Evolutionary conservation across 1,140 invertebrate genomes (phyloP).

Genomic region (Penaeus japonicus): DNA sequence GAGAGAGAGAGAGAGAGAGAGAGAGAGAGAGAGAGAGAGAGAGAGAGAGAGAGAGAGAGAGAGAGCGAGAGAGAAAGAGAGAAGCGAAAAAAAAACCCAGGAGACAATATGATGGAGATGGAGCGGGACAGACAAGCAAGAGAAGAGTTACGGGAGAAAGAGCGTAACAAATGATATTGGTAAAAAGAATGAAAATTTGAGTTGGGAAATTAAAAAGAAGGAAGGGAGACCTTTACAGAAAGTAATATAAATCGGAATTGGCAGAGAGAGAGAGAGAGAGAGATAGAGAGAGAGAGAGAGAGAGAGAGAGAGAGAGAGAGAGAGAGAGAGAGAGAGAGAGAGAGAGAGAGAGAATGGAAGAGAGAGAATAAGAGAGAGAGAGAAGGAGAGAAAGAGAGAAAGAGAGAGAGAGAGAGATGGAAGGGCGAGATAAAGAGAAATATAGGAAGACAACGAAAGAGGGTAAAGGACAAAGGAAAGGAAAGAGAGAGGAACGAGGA

Average conservation of each 20-base stretch:
- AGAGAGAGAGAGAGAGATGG: background rate
- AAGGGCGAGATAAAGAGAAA: background rate
- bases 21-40: no score
- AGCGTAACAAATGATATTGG: background rate
- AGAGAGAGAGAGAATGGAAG: conserved; percentile 35
- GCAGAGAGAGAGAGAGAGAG: background rate
- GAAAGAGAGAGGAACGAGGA: background rate
- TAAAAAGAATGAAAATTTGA: background rate
- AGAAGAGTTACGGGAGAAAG: background rate
- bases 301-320: background rate
- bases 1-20: no score
- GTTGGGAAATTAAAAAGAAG: background rate
- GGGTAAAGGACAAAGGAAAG: background rate
- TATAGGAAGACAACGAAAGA: background rate
- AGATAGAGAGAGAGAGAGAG: background rate
- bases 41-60: no score
- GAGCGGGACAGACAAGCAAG: background rate
- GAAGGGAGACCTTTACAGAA: background rate
- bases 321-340: background rate
- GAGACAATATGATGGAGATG: no score
- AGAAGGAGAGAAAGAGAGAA: conserved; percentile 27
- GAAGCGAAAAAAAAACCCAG: no score
- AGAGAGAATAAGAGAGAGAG: conserved; percentile 41
- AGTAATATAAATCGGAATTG: background rate
- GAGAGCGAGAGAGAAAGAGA: no score